A percentile compares a stretch with the other conserved stretches of the same genome.
These are phyloP conservation scores for Ctenopoma multispine DNA, from an alignment of 2,797 vertebrate genomes.

Conservation along the genomic window DNA sequence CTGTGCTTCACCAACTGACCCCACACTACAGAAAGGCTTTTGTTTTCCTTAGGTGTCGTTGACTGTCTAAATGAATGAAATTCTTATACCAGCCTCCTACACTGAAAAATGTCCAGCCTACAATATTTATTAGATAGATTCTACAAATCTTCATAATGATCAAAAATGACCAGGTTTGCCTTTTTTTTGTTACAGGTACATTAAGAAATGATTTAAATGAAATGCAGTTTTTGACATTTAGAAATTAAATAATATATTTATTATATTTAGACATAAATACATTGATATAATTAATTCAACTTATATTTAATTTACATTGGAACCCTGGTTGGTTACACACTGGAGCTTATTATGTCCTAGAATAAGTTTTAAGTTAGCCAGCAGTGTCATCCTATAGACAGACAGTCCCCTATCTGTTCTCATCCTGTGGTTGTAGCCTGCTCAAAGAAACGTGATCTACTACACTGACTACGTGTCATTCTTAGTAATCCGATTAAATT, in stretches of 20 bases:
- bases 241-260: too few relatives aligned
- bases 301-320: background rate
- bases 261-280: background rate
- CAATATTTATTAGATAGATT: background rate
- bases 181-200: background rate
- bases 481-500: constrained; percentile 1
- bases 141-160: background rate
- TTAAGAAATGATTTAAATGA: background rate
- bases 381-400: background rate
- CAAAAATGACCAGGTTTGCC: background rate
- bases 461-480: too few relatives aligned
- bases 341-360: background rate
- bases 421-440: too few relatives aligned
- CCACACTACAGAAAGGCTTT: constrained; percentile 45
- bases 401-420: background rate
- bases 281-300: background rate
- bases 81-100: constrained; percentile 16
- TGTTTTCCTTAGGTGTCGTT: constrained; percentile 56
- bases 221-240: background rate
- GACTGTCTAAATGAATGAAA: constrained; percentile 33
- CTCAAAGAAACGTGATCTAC: too few relatives aligned
- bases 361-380: background rate
- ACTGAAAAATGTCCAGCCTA: constrained; percentile 6
- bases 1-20: constrained; percentile 36
- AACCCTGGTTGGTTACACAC: background rate